Evolutionary conservation across 1,140 invertebrate genomes (phyloP), one percentile per base, ranked within the genome.

Genomic region (Drosophila virilis): DNA sequence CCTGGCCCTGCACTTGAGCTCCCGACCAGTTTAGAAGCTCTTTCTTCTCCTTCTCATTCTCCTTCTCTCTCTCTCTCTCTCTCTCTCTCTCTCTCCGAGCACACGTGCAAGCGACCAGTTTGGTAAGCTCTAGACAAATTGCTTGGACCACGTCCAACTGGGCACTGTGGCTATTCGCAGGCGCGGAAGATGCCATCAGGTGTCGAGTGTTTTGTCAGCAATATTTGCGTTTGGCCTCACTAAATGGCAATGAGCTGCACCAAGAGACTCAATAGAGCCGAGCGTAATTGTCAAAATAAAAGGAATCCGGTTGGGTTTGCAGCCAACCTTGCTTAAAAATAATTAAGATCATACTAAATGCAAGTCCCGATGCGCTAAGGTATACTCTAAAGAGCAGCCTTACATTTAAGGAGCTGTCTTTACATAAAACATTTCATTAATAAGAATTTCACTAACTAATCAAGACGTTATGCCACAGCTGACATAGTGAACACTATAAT

Each of bases 191-290:
- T 78, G 72, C 60, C 82, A 88, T 86, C 83, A 86, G 83, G 83
- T 86, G 82, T 86, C 82, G 82, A 82, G 79, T 88, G 86, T 88
- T 86, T 82, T 79, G 83, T 83, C 79, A 86, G 76, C 85, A 76
- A 86, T 88, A 85, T 85, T 85, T 85, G 82, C 82, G 78, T 85
- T 86, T 76, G 75, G 82, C 69, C 58, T 59, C 65, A 69, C 65
- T 54, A 46, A 74, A 74, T 15, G 57, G 37, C 65, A 74, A 73
- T 68, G 65, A 37, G 50, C 66, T 74, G 48, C 32, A 55, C 15
- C 40, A 3, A 8, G 9, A 7, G 9, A 9, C 48, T 22, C 52
- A 58, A 57, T 51, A 42, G 35, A 57, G 43, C 45, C 51, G 62
- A 58, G 54, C 69, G 6, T 45, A 15, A 68, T 71, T 71, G 68